phyloP scores from a whole-genome alignment of 2,113 vertebrate species.

The Cercocebus atys region DNA sequence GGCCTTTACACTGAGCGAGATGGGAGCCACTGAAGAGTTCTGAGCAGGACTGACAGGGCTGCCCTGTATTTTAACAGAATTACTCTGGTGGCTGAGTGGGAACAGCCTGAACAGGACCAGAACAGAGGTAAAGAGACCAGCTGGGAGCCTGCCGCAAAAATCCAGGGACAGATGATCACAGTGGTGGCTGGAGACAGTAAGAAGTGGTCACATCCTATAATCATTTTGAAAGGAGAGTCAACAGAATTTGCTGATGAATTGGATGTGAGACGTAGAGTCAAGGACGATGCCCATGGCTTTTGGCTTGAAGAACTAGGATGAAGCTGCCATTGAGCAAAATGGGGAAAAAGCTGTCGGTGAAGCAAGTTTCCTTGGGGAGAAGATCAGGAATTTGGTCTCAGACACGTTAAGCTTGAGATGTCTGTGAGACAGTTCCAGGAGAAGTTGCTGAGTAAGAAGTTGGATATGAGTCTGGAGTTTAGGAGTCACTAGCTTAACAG shows the following conservation, averaged over 20 bases:
- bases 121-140: no score
- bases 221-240: background rate
- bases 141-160: background rate
- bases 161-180: background rate
- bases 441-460: background rate
- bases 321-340: background rate
- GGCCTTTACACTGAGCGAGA: background rate
- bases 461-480: background rate
- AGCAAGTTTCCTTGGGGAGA: background rate
- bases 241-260: background rate
- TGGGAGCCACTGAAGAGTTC: background rate
- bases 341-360: background rate
- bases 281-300: background rate
- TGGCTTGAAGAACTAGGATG: background rate
- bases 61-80: background rate
- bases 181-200: background rate
- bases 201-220: background rate
- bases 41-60: background rate
- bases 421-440: background rate
- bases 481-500: background rate
- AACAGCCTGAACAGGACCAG: background rate
- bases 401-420: background rate
- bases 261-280: background rate
- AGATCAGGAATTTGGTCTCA: background rate
- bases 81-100: background rate